phyloP scores from a whole-genome alignment of 2,113 vertebrate species.

The Platysternon megacephalum region DNA sequence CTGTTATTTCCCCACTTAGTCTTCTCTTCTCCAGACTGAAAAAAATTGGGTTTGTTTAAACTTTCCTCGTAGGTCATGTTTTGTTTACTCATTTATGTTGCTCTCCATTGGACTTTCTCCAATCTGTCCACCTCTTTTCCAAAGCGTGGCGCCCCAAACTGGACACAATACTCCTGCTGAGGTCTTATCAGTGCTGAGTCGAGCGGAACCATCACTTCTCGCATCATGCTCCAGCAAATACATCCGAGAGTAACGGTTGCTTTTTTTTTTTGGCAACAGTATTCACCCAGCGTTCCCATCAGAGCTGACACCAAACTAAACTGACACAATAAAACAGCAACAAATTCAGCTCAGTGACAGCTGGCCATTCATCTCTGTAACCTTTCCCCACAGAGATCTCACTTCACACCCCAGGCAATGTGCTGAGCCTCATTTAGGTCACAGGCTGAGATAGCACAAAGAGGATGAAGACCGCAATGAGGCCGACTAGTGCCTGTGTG shows the following conservation, averaged over 20 bases:
- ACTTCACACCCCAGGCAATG: not conserved
- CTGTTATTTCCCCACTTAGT: not conserved
- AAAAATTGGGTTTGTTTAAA: not conserved
- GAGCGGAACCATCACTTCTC: not conserved
- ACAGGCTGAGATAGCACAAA: not conserved
- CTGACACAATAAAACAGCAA: not conserved
- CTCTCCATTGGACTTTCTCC: not conserved
- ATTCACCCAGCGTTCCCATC: not conserved
- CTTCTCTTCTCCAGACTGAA: not conserved
- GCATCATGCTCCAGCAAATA: not conserved
- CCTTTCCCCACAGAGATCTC: not conserved
- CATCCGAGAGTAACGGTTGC: not conserved
- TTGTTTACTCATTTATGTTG: not conserved
- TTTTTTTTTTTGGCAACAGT: not conserved
- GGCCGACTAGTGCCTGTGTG: not conserved
- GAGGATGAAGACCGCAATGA: not conserved
- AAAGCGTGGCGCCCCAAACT: fast-evolving
- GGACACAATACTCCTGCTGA: not conserved
- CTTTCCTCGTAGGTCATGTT: not conserved
- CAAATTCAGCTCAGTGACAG: not conserved
- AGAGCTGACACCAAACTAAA: not conserved
- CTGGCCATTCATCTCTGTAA: not conserved
- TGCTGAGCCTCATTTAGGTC: not conserved
- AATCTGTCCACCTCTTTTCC: not conserved
- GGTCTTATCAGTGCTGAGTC: not conserved